Percentiles rank a stretch among this genome's conserved stretches.
phyloP scores from a whole-genome alignment of 1,140 invertebrate genomes.

The Euwallacea fornicatus region DNA sequence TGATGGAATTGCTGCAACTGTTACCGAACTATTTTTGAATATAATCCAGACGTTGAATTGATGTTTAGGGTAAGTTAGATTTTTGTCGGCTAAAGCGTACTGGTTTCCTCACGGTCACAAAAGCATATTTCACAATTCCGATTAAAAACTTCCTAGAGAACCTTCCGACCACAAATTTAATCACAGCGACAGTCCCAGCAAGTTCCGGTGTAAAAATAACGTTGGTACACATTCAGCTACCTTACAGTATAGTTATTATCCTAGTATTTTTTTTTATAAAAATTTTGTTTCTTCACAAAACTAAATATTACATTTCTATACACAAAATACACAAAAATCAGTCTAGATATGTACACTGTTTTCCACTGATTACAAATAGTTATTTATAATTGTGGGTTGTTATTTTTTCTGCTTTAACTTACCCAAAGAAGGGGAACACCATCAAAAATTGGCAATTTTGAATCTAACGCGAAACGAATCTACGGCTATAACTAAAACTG shows the following conservation, averaged over 20 bases:
- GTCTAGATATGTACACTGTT: conserved; percentile 49
- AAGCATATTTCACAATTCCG: no score
- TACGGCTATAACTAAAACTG: no score
- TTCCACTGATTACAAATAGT: conserved; percentile 39
- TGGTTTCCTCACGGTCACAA: no score
- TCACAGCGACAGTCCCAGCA: conserved; percentile 7
- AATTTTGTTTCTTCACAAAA: conserved; percentile 41
- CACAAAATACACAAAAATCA: conserved; percentile 49
- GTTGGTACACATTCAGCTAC: conserved; percentile 34
- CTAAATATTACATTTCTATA: conserved; percentile 43
- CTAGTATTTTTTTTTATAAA: conserved; percentile 33
- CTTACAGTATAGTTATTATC: conserved; percentile 20
- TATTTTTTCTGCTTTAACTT: background rate
- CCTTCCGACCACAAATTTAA: no score
- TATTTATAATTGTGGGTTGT: conserved; percentile 37
- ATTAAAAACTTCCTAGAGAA: no score
- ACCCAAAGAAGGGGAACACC: conserved; percentile 2
- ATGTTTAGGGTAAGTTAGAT: background rate
- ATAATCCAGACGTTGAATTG: background rate
- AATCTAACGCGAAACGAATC: no score
- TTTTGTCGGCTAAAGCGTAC: no score
- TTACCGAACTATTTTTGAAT: background rate
- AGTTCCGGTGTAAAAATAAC: conserved; percentile 22
- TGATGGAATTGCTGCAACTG: conserved; percentile 11
- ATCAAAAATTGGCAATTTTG: background rate